phyloP scores from a whole-genome alignment of 2,797 vertebrate genomes.

The Aulostomus chinensis region DNA sequence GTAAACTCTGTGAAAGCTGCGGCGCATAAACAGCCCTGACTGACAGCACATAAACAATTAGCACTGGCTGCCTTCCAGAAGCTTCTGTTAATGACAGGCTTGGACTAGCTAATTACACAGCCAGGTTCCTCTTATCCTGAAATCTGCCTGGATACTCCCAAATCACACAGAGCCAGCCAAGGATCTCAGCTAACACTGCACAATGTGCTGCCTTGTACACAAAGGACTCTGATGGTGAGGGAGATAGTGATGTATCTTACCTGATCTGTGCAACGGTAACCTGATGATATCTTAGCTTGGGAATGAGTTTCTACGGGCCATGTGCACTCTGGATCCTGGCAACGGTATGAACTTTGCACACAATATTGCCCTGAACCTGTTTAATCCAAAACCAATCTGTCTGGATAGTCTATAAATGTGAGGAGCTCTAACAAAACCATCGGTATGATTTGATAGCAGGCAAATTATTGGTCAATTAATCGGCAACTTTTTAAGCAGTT shows the following conservation, averaged over 20 bases:
- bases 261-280: not conserved
- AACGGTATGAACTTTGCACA: slow-evolving; percentile 13
- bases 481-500: too few species aligned
- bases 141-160: slow-evolving; percentile 53
- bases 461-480: too few species aligned
- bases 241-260: not conserved
- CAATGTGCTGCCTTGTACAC: slow-evolving; percentile 23
- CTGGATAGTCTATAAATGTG: not conserved
- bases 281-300: not conserved
- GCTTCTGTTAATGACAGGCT: slow-evolving; percentile 65
- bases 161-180: slow-evolving; percentile 30
- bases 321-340: slow-evolving; percentile 6
- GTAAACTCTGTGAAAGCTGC: slow-evolving; percentile 30
- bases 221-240: slow-evolving; percentile 1
- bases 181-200: slow-evolving; percentile 21
- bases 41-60: slow-evolving; percentile 79
- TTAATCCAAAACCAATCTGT: slow-evolving; percentile 10
- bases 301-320: slow-evolving; percentile 1
- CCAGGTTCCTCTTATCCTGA: slow-evolving; percentile 54
- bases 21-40: slow-evolving; percentile 57
- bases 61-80: slow-evolving; percentile 65
- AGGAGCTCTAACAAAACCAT: not conserved
- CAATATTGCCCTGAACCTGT: not conserved
- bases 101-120: slow-evolving; percentile 69
- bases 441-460: not conserved